Conservation (phyloP, 2,113 vertebrate genomes). For the Hucho hucho region DNA sequence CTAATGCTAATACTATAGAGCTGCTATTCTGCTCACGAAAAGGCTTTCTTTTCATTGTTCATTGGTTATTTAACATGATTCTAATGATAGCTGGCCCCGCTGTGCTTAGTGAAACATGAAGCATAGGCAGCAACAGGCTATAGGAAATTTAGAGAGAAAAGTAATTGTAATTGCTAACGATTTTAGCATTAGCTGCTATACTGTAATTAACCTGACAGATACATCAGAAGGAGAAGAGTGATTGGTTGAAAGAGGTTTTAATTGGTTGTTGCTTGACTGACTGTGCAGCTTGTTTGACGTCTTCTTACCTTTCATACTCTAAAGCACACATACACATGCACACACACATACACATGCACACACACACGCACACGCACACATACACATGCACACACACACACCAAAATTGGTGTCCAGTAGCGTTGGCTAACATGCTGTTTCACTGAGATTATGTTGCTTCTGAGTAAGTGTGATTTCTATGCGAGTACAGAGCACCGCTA, state of each 20-base stretch:
- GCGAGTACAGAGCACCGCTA: constrained; percentile 15
- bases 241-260: not conserved
- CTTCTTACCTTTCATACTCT: not conserved
- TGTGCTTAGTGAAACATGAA: constrained; percentile 15
- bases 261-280: not conserved
- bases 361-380: not conserved
- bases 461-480: constrained; percentile 31
- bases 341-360: not conserved
- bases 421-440: constrained; percentile 19
- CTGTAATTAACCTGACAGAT: not conserved
- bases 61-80: constrained; percentile 42
- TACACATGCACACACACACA: not conserved
- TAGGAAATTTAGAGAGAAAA: not conserved
- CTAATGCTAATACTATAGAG: constrained; percentile 19
- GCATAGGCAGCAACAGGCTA: not conserved
- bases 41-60: constrained; percentile 18
- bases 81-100: constrained; percentile 4
- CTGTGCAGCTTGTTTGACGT: not conserved
- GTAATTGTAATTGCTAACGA: not conserved
- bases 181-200: not conserved
- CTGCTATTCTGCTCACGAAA: constrained; percentile 32
- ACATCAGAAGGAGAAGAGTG: no score
- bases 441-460: constrained; percentile 26
- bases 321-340: not conserved
- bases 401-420: not conserved